phyloP scores from a whole-genome alignment of 2,888 invertebrate species.

The Temnothorax ravouxi region DNA sequence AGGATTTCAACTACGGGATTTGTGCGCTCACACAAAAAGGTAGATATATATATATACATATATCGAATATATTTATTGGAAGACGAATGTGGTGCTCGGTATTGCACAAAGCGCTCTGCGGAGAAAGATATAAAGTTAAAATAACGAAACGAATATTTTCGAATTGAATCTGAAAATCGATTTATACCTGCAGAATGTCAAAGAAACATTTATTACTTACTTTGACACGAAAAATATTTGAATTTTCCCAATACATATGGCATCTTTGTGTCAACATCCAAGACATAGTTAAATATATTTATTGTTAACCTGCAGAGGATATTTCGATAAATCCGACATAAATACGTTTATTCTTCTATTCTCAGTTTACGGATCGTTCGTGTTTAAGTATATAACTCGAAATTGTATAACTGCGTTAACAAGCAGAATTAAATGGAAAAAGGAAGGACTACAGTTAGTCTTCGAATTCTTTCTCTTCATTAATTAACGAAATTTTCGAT shows the following conservation, averaged over 20 bases:
- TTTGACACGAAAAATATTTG: background rate
- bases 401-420: background rate
- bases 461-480: background rate
- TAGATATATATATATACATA: background rate
- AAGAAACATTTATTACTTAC: background rate
- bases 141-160: conserved; percentile 19
- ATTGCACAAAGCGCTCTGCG: conserved; percentile 18
- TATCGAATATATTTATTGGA: conserved; percentile 26
- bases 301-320: background rate
- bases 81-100: background rate
- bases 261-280: background rate
- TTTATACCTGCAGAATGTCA: background rate
- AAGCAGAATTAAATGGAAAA: background rate
- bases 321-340: background rate
- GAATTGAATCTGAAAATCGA: conserved; percentile 31
- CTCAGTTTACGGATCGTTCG: background rate
- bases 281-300: background rate
- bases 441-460: background rate
- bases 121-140: conserved; percentile 14
- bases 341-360: background rate
- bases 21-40: conserved; percentile 1
- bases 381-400: background rate
- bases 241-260: background rate
- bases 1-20: background rate
- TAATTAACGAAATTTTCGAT: background rate